Percentiles rank a stretch among this genome's conserved stretches.
phyloP scores from a whole-genome alignment of 2,797 vertebrate genomes.

The Macropodus opercularis region DNA sequence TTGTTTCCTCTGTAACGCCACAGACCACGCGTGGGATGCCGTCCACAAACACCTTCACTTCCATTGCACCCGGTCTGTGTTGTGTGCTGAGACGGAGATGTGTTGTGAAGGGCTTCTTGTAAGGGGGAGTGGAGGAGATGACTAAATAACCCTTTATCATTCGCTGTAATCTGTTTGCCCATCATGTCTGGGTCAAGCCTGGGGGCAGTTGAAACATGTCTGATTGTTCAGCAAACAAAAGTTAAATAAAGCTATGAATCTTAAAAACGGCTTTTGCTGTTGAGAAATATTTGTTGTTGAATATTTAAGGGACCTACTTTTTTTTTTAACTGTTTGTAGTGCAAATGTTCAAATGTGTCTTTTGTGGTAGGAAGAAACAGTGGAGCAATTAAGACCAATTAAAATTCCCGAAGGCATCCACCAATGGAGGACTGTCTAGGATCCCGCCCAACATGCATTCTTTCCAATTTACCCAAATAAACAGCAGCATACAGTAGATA shows the following conservation, averaged over 20 bases:
- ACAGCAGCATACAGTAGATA: not conserved
- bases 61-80: conserved; percentile 69
- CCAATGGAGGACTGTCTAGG: conserved; percentile 38
- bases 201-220: not conserved
- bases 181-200: conserved; percentile 12
- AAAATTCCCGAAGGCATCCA: conserved; percentile 61
- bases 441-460: conserved; percentile 59
- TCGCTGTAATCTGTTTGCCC: conserved; percentile 41
- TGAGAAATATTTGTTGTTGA: not conserved
- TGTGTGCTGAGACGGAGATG: conserved; percentile 8
- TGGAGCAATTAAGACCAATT: conserved; percentile 67
- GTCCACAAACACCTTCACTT: conserved; percentile 83
- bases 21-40: conserved; percentile 81
- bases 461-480: conserved; percentile 11
- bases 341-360: conserved; percentile 22
- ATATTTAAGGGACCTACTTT: conserved; percentile 45
- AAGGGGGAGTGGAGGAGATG: conserved; percentile 38
- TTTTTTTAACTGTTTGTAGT: conserved; percentile 4
- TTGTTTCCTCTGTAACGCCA: conserved; percentile 81
- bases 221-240: not conserved
- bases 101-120: not conserved
- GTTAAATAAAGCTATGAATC: not conserved
- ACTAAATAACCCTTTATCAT: conserved; percentile 41
- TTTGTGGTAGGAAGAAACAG: conserved; percentile 46
- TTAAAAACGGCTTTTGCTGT: not conserved